Evolutionary conservation across 64 coral and sea anemone genomes (phyloP).

Genomic region (Trachythela sp.): DNA sequence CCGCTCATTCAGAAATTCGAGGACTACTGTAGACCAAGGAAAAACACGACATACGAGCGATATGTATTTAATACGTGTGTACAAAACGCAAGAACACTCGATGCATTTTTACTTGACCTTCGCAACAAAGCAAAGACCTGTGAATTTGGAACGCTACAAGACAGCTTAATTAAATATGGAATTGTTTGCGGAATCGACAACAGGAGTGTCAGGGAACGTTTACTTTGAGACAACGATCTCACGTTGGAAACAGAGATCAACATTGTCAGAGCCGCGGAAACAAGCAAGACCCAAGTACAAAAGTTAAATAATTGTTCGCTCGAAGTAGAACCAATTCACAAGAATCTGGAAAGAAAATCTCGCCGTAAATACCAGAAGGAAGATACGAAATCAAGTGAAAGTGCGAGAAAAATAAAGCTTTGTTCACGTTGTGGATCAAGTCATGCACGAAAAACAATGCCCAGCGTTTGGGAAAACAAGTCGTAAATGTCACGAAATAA

Average conservation of each 20-base stretch:
- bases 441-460: background rate
- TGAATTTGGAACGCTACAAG: constrained; percentile 56
- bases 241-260: constrained; percentile 51
- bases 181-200: constrained; percentile 64
- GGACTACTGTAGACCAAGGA: constrained; percentile 52
- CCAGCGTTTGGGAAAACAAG: background rate
- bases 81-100: constrained; percentile 54
- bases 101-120: constrained; percentile 55
- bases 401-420: background rate
- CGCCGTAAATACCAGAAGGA: background rate
- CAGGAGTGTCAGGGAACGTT: constrained; percentile 52
- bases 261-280: no score
- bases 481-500: background rate
- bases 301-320: no score
- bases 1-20: constrained; percentile 49
- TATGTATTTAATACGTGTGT: no score
- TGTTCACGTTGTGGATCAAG: constrained; percentile 2
- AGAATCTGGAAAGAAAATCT: no score
- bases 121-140: constrained; percentile 50
- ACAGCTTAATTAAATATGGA: constrained; percentile 58
- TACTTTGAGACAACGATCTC: constrained; percentile 56
- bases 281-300: no score
- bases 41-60: constrained; percentile 71
- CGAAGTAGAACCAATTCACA: no score
- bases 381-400: background rate